Base-by-base conservation (phyloP, 2,113 vertebrate genomes). In the Urocolius indicus region DNA sequence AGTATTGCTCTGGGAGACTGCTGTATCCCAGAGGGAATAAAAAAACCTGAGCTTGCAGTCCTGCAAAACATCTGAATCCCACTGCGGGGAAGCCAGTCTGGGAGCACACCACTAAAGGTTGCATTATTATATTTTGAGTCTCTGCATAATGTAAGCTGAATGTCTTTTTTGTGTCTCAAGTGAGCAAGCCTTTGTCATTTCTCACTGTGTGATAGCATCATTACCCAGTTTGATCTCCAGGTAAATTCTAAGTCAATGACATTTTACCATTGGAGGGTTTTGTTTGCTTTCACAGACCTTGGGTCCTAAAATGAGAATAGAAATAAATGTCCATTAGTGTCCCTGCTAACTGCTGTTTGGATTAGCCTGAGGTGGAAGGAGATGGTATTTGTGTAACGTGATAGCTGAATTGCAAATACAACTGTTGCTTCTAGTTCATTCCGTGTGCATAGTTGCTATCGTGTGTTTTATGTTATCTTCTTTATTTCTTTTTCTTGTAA, bases 251-350 rank as follows among this genome's bases (percentile, higher is more conserved):
- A 96, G 46, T 82, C 71, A 51, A 6, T 80, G 87, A 48, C 38
- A 9, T 83, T 94, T 82, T 95, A 51, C 43, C 69, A 38, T 26
- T 80, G 68, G 26, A 54, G 45, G 51, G 14, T 41, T 65, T 34
- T 93, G 46, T 93, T 94, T 94, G 59, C 43, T 89, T 96, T 94
- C 49, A 81, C 84, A 92, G 93, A 74, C 54, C 41, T 93, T 2
- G 0, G 29, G 75, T 85, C 63, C 81, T 76, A 81, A 58, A 91
- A 89, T 54, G 62, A 76, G 4, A 22, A 48, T 77, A 82, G 67
- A 43, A 62, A 54, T 93, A 79, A 79, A 90, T 75, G 30, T 65
- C 67, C 84, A 0, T 32, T 68, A 51, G 38, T 84, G n/a, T 83
- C 72, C 57, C 65, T 85, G 34, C 66, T 94, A 95, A 82, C 52